Conservation (phyloP, 1,140 invertebrate species). For the Temnothorax curvispinosus region DNA sequence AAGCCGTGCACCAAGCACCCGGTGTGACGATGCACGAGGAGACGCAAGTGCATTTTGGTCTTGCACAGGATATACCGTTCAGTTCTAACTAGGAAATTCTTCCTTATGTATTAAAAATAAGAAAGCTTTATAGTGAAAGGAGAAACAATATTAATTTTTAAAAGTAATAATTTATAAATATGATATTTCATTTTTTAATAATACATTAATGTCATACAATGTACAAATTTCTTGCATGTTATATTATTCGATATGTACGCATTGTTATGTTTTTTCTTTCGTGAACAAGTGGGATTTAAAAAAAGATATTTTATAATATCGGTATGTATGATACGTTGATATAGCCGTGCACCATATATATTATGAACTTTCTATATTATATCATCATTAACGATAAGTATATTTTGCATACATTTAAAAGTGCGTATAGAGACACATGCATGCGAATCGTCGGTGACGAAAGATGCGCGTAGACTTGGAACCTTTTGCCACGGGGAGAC, state of each 20-base stretch:
- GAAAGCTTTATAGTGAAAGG: not conserved
- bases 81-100: not conserved
- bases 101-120: not conserved
- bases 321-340: not conserved
- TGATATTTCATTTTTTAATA: constrained; percentile 15
- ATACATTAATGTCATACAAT: not conserved
- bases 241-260: not conserved
- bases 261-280: not conserved
- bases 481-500: constrained; percentile 42
- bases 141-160: not conserved
- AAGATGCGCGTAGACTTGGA: not conserved
- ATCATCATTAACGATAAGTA: constrained; percentile 12
- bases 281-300: not conserved
- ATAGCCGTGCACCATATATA: not conserved
- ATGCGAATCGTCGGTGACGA: not conserved
- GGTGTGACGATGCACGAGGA: constrained; percentile 3
- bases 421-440: not conserved
- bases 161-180: not conserved
- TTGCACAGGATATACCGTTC: not conserved
- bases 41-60: constrained; percentile 25
- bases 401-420: constrained; percentile 50
- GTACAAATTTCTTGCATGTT: not conserved
- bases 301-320: not conserved
- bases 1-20: constrained; percentile 38
- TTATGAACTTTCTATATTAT: constrained; percentile 40